Percentiles rank a stretch among this genome's conserved stretches.
Evolutionary conservation across 2,113 vertebrate genomes (phyloP).

Genomic region (Chloroceryle aenea): DNA sequence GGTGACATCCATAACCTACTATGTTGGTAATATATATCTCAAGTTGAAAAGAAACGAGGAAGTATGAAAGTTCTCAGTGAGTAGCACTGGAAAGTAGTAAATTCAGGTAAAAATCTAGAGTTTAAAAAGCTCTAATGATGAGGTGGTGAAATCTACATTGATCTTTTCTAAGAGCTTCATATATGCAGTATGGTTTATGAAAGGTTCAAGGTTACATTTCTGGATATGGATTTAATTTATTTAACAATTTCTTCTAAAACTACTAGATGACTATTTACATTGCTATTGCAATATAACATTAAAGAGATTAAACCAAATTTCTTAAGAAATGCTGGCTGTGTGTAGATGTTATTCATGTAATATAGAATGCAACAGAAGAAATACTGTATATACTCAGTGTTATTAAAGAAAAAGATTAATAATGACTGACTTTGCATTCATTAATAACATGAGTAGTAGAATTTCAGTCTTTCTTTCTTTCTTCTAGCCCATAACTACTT

Average conservation of each 20-base stretch:
- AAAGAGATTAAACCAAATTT: neutral
- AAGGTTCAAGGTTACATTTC: neutral
- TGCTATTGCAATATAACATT: neutral
- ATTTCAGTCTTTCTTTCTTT: neutral
- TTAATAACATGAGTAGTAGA: neutral
- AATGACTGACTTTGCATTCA: neutral
- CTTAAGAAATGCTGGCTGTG: neutral
- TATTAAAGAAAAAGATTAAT: neutral
- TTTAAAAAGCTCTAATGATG: neutral
- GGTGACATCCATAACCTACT: neutral
- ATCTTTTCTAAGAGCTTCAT: neutral
- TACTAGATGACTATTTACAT: neutral
- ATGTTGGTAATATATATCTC: neutral
- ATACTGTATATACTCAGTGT: neutral
- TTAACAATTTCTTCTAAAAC: neutral
- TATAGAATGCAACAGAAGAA: neutral
- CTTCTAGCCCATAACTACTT: neutral
- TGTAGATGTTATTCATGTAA: neutral
- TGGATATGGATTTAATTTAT: neutral
- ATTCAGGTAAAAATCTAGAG: neutral
- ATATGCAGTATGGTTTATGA: neutral
- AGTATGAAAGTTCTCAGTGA: neutral
- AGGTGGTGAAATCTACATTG: neutral
- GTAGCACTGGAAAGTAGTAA: neutral
- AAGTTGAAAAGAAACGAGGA: rapidly evolving